A percentile compares a stretch with the other conserved stretches of the same genome.
These are phyloP conservation scores for Platycheirus rosarum DNA, from an alignment of 2,888 invertebrate genomes.

Conservation along the genomic window DNA sequence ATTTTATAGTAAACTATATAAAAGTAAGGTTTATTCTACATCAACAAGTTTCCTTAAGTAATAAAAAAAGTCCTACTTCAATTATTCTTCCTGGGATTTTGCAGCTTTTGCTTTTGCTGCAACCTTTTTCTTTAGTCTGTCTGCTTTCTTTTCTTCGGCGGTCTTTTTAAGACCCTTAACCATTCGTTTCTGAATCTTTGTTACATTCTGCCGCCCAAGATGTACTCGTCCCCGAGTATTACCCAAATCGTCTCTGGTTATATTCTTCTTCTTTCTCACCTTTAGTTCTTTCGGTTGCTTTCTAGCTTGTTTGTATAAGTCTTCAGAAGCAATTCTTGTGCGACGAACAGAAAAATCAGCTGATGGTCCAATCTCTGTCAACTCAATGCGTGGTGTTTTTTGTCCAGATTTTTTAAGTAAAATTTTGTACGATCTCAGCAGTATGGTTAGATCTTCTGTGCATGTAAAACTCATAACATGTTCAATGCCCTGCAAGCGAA, in stretches of 20 bases:
- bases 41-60: too few relatives aligned
- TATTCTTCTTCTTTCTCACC: constrained; percentile 94
- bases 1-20: too few relatives aligned
- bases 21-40: too few relatives aligned
- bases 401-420: constrained; percentile 95
- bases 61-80: too few relatives aligned
- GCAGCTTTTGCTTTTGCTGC: constrained; percentile 78
- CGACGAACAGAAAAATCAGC: constrained; percentile 93
- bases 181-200: constrained; percentile 91
- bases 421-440: constrained; percentile 91
- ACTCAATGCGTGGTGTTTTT: constrained; percentile 93
- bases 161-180: constrained; percentile 94
- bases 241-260: constrained; percentile 93
- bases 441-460: constrained; percentile 89
- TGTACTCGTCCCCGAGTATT: constrained; percentile 96
- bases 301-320: constrained; percentile 92
- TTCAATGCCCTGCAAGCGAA: constrained; percentile 96
- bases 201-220: constrained; percentile 93
- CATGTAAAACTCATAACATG: constrained; percentile 96
- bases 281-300: constrained; percentile 91
- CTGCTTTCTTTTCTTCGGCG: constrained; percentile 86
- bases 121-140: constrained; percentile 84
- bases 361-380: constrained; percentile 90
- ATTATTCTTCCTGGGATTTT: constrained; percentile 40
- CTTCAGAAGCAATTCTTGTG: constrained; percentile 94